Base-by-base conservation (phyloP, 2,113 vertebrate species). In the Odocoileus virginianus region DNA sequence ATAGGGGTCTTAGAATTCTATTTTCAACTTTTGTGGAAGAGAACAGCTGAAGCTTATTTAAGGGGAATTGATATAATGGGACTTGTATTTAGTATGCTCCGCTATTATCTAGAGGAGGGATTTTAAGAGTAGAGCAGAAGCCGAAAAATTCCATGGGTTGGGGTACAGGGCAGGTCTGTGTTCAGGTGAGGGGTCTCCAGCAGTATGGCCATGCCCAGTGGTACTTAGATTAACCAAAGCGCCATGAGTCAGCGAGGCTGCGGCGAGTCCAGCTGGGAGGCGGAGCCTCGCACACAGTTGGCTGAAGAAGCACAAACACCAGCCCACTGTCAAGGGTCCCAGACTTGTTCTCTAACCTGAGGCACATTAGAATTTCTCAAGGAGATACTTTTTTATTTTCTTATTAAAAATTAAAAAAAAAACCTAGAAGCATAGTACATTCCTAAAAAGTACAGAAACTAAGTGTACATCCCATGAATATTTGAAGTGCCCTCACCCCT, bases 211-310 rank as follows among this genome's bases (percentile, higher is more conserved):
- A 5, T 33, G 3, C 33, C 19, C 12, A 2, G 10, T 19, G 67
- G 61, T 33, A 9, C 21, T 28, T 28, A 2, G 15, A 23, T 14
- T 33, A 45, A 43, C 82, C 30, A 25, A 25, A 58, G 25, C 25
- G 5, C 27, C 4, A 5, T 23, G 5, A 8, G 30, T 47, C 1
- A 21, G 1, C 8, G 14, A 43, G 23, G 50, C 1, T 15, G 9
- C 27, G 14, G 40, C 27, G 57, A 17, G 23, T 52, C 19, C 58
- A 17, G 3, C 5, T 7, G 45, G 23, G 33, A 60, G 33, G 13
- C 0, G 2, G 28, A 9, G 27, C 15, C 52, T 33, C 27, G 5
- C 4, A 15, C 2, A 15, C n/a, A 15, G 7, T 2, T 19, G 23
- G 15, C 28, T 30, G 21, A 81, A 25, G 33, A 85, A 60, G 16